Conservation (phyloP, 2,797 vertebrate species). For the Mus minutoides region DNA sequence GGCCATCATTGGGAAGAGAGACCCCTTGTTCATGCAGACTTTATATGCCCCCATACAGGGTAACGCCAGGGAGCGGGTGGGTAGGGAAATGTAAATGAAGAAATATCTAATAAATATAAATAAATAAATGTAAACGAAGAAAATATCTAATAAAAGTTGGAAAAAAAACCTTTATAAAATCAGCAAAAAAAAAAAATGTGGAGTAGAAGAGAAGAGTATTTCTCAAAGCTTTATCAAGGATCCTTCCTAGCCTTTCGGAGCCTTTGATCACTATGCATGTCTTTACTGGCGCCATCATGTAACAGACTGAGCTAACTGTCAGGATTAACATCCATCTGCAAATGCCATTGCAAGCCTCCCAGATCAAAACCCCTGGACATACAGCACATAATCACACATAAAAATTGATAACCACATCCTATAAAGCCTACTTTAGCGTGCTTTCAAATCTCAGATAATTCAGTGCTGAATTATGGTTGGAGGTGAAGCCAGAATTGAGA, state of each 20-base stretch:
- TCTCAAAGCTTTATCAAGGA: not conserved
- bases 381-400: no score
- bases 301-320: not conserved
- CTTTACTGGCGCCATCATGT: no score
- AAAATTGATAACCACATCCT: not conserved
- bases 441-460: slow-evolving; percentile 20
- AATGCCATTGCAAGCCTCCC: not conserved
- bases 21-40: no score
- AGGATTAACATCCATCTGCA: not conserved
- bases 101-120: no score
- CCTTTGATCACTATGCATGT: not conserved
- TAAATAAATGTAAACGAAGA: no score
- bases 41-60: no score
- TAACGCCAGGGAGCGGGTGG: no score
- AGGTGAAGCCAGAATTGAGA: not conserved
- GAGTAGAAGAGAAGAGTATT: not conserved
- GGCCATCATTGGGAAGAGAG: no score
- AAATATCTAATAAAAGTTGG: no score
- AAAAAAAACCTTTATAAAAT: no score
- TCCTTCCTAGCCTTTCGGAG: not conserved
- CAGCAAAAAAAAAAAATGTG: no score
- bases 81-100: no score
- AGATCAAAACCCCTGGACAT: not conserved
- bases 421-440: not conserved
- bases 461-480: not conserved